Evolutionary conservation across 2,888 invertebrate species (phyloP).

Genomic region (Acanthosoma haemorrhoidale): DNA sequence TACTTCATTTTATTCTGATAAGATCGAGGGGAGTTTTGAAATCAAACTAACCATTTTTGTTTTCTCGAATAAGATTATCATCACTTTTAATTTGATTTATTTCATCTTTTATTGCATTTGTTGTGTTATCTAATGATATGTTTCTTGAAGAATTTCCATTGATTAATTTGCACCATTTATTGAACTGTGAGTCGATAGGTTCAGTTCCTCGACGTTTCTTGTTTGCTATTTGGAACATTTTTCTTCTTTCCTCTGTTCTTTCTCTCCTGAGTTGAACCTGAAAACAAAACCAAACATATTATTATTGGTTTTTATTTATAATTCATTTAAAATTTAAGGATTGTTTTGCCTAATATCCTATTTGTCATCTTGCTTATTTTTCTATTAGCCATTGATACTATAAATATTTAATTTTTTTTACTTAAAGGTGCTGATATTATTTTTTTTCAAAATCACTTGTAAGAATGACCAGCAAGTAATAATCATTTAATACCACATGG

Average conservation of each 20-base stretch:
- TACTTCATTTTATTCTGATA: no score
- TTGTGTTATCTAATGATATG: slow-evolving; percentile 13
- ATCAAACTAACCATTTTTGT: not conserved
- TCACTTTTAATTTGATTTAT: slow-evolving; percentile 17
- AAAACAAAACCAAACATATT: no score
- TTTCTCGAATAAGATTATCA: not conserved
- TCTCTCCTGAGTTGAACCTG: slow-evolving; percentile 78
- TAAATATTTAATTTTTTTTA: no score
- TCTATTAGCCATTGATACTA: no score
- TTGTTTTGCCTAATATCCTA: no score
- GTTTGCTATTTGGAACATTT: slow-evolving; percentile 85
- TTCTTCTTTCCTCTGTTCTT: slow-evolving; percentile 85
- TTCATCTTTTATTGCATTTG: slow-evolving; percentile 29
- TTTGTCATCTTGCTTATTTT: no score
- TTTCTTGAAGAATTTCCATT: slow-evolving; percentile 51
- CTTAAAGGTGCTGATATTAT: no score
- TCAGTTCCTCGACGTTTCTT: slow-evolving; percentile 48
- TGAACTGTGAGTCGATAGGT: slow-evolving; percentile 50
- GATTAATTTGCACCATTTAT: slow-evolving; percentile 65
- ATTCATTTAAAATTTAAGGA: no score
- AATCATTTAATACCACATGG: no score
- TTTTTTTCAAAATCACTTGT: no score
- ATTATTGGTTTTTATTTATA: no score
- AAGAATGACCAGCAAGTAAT: no score
- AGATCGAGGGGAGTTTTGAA: not conserved